Conservation (phyloP, 2,888 invertebrate species). For the Acronicta alni region DNA sequence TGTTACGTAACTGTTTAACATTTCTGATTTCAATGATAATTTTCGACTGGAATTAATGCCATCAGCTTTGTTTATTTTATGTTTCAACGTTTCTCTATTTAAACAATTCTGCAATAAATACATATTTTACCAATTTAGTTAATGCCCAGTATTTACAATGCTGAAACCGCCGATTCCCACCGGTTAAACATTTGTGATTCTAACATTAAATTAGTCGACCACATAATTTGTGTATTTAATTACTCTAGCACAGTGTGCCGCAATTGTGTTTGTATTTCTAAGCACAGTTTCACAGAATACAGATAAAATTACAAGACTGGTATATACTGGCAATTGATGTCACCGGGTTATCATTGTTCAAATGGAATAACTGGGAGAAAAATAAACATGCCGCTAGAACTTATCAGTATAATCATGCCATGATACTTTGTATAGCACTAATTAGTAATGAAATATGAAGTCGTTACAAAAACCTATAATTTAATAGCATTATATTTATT, state of each 20-base stretch:
- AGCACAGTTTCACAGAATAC: slow-evolving; percentile 31
- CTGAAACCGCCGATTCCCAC: slow-evolving; percentile 29
- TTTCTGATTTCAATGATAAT: neutral
- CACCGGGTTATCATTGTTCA: slow-evolving; percentile 59
- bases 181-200: slow-evolving; percentile 43
- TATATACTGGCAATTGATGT: slow-evolving; percentile 54
- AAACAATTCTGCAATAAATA: slow-evolving; percentile 24
- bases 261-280: slow-evolving; percentile 33
- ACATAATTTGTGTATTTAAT: slow-evolving; percentile 45
- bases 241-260: slow-evolving; percentile 25
- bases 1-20: neutral
- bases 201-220: slow-evolving; percentile 42
- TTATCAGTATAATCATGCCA: slow-evolving; percentile 24
- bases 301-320: slow-evolving; percentile 51
- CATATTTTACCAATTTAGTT: slow-evolving; percentile 35
- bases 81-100: slow-evolving; percentile 15
- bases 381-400: slow-evolving; percentile 35
- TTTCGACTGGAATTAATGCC: slow-evolving; percentile 3
- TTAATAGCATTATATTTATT: slow-evolving; percentile 29
- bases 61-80: slow-evolving; percentile 13
- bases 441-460: slow-evolving; percentile 22
- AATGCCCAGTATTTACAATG: slow-evolving; percentile 42
- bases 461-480: slow-evolving; percentile 26
- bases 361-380: slow-evolving; percentile 49
- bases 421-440: slow-evolving; percentile 23